Percentiles rank a stretch among this genome's conserved stretches.
Evolutionary conservation across 2,113 vertebrate genomes (phyloP).

Genomic region (Numenius arquata): DNA sequence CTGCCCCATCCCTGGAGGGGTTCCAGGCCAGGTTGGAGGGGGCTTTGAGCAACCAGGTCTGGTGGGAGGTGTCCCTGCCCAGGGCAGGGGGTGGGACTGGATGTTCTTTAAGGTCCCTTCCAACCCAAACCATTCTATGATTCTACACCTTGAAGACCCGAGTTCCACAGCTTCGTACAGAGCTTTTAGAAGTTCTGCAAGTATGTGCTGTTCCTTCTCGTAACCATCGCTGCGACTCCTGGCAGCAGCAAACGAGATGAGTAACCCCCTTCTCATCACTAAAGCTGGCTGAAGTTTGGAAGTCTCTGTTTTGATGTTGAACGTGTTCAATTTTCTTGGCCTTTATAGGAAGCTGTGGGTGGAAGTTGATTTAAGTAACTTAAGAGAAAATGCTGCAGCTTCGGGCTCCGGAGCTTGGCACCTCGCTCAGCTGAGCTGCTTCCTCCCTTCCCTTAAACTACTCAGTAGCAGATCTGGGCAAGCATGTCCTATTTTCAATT

Average conservation of each 20-base stretch:
- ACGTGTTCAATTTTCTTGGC: not conserved
- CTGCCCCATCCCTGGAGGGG: too few species aligned
- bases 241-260: not conserved
- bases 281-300: not conserved
- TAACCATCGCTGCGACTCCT: not conserved
- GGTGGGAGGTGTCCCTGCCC: too few species aligned
- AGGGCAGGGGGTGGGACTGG: too few species aligned
- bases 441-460: not conserved
- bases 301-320: not conserved
- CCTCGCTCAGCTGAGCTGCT: not conserved
- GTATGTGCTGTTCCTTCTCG: not conserved
- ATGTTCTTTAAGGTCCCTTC: too few species aligned
- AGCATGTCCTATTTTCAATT: not conserved
- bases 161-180: not conserved
- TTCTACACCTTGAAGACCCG: accelerated
- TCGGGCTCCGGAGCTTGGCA: not conserved
- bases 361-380: not conserved
- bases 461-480: not conserved
- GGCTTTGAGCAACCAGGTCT: too few species aligned
- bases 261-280: not conserved
- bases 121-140: too few species aligned
- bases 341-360: constrained; percentile 17
- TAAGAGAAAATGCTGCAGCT: not conserved
- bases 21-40: too few species aligned
- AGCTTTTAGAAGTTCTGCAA: not conserved